These are phyloP conservation scores for Halictus rubicundus DNA, from an alignment of 1,140 invertebrate genomes.

Conservation along the genomic window DNA sequence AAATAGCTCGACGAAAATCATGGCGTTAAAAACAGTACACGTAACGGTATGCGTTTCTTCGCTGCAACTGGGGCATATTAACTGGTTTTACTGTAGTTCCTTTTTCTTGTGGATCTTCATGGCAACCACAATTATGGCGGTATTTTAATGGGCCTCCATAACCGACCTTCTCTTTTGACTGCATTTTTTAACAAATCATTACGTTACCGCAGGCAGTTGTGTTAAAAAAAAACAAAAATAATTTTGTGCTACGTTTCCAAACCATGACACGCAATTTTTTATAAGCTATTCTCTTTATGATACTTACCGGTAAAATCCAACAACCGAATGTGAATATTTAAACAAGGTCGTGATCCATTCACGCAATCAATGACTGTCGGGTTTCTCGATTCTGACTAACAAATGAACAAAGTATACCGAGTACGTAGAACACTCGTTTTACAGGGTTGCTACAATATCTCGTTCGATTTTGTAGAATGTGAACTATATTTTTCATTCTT, in stretches of 20 bases:
- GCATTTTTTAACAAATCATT: no score
- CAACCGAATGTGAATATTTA: neutral
- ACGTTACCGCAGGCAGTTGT: no score
- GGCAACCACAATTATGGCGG: slow-evolving; percentile 11
- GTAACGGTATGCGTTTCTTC: slow-evolving; percentile 39
- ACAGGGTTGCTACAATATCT: neutral
- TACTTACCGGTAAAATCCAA: no score
- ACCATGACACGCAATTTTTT: no score
- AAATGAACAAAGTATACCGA: neutral
- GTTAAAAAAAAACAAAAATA: no score
- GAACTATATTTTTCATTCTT: no score
- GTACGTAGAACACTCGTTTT: neutral
- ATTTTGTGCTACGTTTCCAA: no score
- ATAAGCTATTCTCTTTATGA: no score
- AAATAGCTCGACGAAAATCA: slow-evolving; percentile 3
- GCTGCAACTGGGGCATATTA: slow-evolving; percentile 38
- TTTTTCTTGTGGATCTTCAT: slow-evolving; percentile 22
- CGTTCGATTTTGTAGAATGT: no score
- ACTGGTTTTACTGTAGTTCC: slow-evolving; percentile 39
- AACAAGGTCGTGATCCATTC: slow-evolving; percentile 26
- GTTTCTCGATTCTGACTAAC: neutral
- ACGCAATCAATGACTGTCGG: neutral
- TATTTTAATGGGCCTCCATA: slow-evolving; percentile 1
- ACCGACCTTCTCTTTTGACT: no score
- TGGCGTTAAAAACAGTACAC: neutral